phyloP scores from a whole-genome alignment of 1,140 invertebrate genomes.

The Brachionus manjavacas region DNA sequence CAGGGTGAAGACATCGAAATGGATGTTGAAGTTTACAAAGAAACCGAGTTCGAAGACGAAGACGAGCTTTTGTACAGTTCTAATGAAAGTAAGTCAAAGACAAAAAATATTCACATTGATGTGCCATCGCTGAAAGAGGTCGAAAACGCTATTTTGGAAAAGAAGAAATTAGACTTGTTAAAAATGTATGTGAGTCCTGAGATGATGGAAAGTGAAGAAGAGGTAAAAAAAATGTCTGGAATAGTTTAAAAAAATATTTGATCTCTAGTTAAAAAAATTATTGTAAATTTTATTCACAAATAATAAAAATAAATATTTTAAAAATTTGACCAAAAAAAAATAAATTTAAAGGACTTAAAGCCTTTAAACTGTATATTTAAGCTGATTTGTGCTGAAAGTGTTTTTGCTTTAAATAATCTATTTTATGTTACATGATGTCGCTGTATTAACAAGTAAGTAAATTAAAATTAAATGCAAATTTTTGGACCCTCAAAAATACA shows the following conservation, averaged over 20 bases:
- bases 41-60: not conserved
- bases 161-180: constrained; percentile 82
- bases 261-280: not conserved
- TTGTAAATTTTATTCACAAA: not conserved
- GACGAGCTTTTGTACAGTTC: not conserved
- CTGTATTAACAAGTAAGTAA: no score
- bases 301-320: not conserved
- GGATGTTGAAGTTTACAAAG: not conserved
- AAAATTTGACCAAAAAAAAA: not conserved
- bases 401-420: no score
- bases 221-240: constrained; percentile 48
- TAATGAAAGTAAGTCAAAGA: not conserved
- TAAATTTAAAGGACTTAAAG: not conserved
- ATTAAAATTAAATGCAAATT: no score
- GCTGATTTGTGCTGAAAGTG: not conserved
- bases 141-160: constrained; percentile 75
- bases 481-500: no score
- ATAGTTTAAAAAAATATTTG: not conserved
- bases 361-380: not conserved
- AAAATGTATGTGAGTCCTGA: constrained; percentile 59
- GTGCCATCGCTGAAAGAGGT: constrained; percentile 56
- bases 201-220: constrained; percentile 46
- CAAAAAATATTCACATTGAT: constrained; percentile 29
- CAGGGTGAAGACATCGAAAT: constrained; percentile 43
- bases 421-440: no score